Conservation (phyloP, 1,140 invertebrate species). For the Heliothis subflexa region DNA sequence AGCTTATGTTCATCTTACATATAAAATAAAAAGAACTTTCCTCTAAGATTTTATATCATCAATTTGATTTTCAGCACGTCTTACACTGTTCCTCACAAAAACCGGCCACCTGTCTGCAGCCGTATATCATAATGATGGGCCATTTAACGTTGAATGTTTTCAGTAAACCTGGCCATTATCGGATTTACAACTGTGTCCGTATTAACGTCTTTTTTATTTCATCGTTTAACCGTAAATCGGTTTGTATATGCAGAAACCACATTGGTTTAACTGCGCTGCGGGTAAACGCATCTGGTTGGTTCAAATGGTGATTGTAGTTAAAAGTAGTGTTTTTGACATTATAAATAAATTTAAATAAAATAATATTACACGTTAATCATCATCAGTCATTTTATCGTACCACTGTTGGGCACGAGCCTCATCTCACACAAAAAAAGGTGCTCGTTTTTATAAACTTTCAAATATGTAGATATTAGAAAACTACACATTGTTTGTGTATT, state of each 20-base stretch:
- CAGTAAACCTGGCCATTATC: slow-evolving; percentile 33
- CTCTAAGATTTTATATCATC: background rate
- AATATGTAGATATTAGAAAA: too few relatives aligned
- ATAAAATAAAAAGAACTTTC: background rate
- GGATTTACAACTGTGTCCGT: slow-evolving; percentile 28
- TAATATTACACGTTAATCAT: too few relatives aligned
- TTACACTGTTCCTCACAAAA: background rate
- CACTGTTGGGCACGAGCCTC: too few relatives aligned
- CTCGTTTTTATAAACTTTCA: too few relatives aligned
- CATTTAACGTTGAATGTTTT: slow-evolving; percentile 26
- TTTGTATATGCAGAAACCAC: slow-evolving; percentile 29
- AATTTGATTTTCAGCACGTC: background rate
- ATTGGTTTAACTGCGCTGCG: slow-evolving; percentile 14
- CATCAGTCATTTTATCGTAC: too few relatives aligned
- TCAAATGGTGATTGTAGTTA: background rate
- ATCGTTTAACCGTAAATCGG: slow-evolving; percentile 5
- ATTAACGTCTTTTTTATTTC: slow-evolving; percentile 34
- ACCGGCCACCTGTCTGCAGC: background rate
- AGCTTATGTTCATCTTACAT: too few relatives aligned
- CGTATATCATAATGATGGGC: slow-evolving; percentile 35
- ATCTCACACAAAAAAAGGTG: too few relatives aligned
- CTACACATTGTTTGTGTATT: too few relatives aligned
- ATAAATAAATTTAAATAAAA: too few relatives aligned
- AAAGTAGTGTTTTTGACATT: too few relatives aligned
- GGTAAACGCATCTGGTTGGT: slow-evolving; percentile 3